Percentiles rank a stretch among this genome's conserved stretches.
phyloP scores from a whole-genome alignment of 2,888 invertebrate genomes.

The Teinopalpus imperialis region DNA sequence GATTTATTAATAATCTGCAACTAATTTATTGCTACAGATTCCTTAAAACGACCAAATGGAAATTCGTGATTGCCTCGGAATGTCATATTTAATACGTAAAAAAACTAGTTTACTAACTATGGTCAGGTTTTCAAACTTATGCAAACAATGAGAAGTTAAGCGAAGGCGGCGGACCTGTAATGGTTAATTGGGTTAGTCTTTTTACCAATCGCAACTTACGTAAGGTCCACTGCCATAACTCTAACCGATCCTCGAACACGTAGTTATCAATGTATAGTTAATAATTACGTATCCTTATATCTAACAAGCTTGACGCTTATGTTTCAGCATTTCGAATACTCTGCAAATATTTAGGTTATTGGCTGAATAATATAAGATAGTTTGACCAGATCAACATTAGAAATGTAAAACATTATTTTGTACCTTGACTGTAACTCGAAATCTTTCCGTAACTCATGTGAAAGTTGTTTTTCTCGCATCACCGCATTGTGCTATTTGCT shows the following conservation, averaged over 20 bases:
- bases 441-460: conserved; percentile 51
- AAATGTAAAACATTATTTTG: too few relatives aligned
- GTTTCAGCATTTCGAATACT: too few relatives aligned
- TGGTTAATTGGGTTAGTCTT: conserved; percentile 63
- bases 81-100: too few relatives aligned
- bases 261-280: conserved; percentile 48
- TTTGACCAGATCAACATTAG: too few relatives aligned
- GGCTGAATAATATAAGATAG: too few relatives aligned
- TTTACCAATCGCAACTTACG: conserved; percentile 58
- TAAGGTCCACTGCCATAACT: conserved; percentile 71
- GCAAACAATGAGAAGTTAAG: conserved; percentile 20
- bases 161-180: conserved; percentile 41
- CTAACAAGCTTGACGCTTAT: too few relatives aligned
- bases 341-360: too few relatives aligned
- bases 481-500: conserved; percentile 33
- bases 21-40: too few relatives aligned
- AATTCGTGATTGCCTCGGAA: too few relatives aligned
- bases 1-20: too few relatives aligned
- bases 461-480: conserved; percentile 70
- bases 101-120: too few relatives aligned
- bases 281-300: conserved; percentile 19
- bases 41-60: too few relatives aligned
- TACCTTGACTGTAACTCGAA: conserved; percentile 6
- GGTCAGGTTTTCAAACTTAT: conserved; percentile 1
- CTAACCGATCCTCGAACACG: conserved; percentile 45